phyloP scores from a whole-genome alignment of 2,797 vertebrate species.

The Pachyuromys duprasi region DNA sequence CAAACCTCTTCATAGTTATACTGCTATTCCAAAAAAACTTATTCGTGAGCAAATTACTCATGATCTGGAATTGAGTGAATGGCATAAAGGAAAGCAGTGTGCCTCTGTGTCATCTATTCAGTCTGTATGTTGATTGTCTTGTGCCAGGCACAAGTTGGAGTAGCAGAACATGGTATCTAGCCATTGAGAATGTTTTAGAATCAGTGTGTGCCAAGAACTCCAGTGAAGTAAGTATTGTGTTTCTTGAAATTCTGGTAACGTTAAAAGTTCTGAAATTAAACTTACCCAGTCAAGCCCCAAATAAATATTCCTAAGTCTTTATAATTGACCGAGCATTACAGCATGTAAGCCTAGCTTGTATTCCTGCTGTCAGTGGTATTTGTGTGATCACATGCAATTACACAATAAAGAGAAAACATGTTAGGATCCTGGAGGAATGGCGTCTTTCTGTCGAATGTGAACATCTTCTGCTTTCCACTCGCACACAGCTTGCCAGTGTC shows the following conservation, averaged over 20 bases:
- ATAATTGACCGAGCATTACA: background rate
- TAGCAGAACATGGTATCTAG: background rate
- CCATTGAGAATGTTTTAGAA: background rate
- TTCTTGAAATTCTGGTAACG: slow-evolving; percentile 18
- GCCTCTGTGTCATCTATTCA: background rate
- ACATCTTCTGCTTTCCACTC: background rate
- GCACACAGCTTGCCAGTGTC: background rate
- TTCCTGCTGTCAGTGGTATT: background rate
- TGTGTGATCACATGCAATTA: background rate
- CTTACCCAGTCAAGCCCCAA: background rate
- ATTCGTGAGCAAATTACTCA: background rate
- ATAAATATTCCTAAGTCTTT: background rate
- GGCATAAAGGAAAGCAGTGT: too few relatives aligned
- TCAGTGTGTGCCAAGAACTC: background rate
- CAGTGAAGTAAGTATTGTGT: background rate
- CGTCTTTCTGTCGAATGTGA: background rate
- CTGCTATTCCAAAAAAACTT: background rate
- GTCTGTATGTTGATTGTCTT: background rate
- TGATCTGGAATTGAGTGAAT: too few relatives aligned
- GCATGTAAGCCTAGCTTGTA: background rate
- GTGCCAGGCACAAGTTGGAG: background rate
- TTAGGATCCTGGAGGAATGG: background rate
- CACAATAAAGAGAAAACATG: background rate
- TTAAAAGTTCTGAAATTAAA: slow-evolving; percentile 44
- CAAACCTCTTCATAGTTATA: background rate